Conservation (phyloP, 2,797 vertebrate species). For the Malacoctenus gilli region DNA sequence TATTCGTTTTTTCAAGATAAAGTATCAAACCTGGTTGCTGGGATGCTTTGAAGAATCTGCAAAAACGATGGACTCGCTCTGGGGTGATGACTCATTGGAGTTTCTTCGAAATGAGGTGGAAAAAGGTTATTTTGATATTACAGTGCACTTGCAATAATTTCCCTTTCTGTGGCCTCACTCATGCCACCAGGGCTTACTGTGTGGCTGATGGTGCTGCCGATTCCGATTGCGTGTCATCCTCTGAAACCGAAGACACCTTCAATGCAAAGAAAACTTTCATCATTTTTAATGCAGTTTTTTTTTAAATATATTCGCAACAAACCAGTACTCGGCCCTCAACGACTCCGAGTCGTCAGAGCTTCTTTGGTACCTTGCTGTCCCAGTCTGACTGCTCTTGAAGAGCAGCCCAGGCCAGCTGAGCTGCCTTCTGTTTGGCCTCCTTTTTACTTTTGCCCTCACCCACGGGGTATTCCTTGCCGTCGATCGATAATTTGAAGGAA, state of each 20-base stretch:
- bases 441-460: conserved; percentile 55
- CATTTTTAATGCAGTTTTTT: too few species aligned
- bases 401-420: conserved; percentile 57
- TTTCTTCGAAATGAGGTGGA: conserved; percentile 23
- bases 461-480: conserved; percentile 48
- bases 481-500: conserved; percentile 55
- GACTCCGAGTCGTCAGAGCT: too few species aligned
- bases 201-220: not conserved
- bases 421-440: conserved; percentile 72
- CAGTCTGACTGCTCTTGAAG: conserved; percentile 51
- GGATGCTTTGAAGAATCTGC: conserved; percentile 5
- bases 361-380: conserved; percentile 57
- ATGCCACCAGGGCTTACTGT: conserved; percentile 10
- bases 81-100: not conserved
- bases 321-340: too few species aligned
- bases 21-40: conserved; percentile 24
- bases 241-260: conserved; percentile 32
- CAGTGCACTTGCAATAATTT: not conserved
- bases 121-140: not conserved
- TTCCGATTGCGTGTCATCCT: not conserved
- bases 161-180: not conserved
- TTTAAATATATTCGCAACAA: too few species aligned
- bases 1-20: too few species aligned
- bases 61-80: conserved; percentile 24
- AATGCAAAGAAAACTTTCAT: too few species aligned